These are phyloP conservation scores for Epistrophe grossulariae DNA, from an alignment of 2,888 invertebrate species.

Conservation along the genomic window DNA sequence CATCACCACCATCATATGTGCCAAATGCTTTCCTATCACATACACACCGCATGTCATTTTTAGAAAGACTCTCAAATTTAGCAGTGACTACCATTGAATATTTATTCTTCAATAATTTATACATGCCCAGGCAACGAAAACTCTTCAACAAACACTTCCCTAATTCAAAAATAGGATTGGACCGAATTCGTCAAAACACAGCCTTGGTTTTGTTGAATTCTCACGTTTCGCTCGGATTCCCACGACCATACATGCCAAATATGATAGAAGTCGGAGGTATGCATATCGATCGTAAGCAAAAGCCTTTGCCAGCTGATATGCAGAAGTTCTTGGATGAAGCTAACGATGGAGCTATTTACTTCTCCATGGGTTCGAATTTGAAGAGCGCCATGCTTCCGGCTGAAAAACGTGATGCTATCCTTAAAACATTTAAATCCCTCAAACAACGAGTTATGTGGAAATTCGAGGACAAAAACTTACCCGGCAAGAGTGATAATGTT, in stretches of 20 bases:
- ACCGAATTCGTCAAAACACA: conserved; percentile 78
- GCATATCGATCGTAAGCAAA: conserved; percentile 80
- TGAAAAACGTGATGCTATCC: conserved; percentile 78
- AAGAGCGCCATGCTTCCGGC: conserved; percentile 78
- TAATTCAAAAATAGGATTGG: conserved; percentile 78
- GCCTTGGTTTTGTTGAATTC: conserved; percentile 81
- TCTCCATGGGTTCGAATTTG: conserved; percentile 84
- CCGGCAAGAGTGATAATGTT: conserved; percentile 81
- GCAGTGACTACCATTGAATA: conserved; percentile 78
- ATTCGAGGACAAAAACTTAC: conserved; percentile 81
- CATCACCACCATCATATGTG: conserved; percentile 82
- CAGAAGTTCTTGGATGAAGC: conserved; percentile 83
- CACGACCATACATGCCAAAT: conserved; percentile 82
- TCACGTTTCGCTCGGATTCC: conserved; percentile 81
- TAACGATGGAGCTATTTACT: conserved; percentile 84
- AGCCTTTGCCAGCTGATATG: conserved; percentile 81
- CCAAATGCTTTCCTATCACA: conserved; percentile 79
- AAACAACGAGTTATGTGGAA: conserved; percentile 84
- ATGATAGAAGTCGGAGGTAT: conserved; percentile 83
- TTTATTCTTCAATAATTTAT: conserved; percentile 77
- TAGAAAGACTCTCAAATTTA: conserved; percentile 81
- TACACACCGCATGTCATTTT: conserved; percentile 81
- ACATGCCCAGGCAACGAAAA: conserved; percentile 80
- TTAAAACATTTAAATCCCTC: conserved; percentile 78
- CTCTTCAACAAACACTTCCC: conserved; percentile 80